Percentiles rank a stretch among this genome's conserved stretches.
Evolutionary conservation across 2,797 vertebrate species (phyloP).

Genomic region (Natrix natrix): DNA sequence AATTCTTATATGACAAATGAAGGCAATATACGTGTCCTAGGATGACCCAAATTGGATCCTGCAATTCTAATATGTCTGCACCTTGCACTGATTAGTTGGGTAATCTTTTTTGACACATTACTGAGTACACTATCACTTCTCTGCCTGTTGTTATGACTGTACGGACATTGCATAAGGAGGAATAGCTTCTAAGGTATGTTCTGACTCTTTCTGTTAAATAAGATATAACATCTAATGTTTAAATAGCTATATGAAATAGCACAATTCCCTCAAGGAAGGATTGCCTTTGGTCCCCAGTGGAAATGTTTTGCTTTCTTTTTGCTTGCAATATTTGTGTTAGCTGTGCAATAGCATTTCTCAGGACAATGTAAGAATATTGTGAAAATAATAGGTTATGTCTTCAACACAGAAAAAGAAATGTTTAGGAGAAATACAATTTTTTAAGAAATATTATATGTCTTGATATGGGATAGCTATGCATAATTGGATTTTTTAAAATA

Average conservation of each 20-base stretch:
- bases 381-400: not conserved
- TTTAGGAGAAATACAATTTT: not conserved
- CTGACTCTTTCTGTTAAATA: not conserved
- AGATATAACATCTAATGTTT: not conserved
- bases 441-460: not conserved
- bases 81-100: not conserved
- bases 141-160: not conserved
- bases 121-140: not conserved
- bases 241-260: too few species aligned
- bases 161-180: not conserved
- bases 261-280: not conserved
- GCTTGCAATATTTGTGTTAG: not conserved
- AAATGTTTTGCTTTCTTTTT: not conserved
- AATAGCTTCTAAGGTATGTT: not conserved
- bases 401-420: not conserved
- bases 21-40: too few species aligned
- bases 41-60: not conserved
- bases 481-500: not conserved
- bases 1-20: not conserved
- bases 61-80: not conserved
- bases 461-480: not conserved
- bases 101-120: not conserved
- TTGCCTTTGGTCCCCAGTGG: not conserved
- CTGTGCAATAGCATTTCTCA: not conserved
- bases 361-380: not conserved